Evolutionary conservation across 2,797 vertebrate species (phyloP).

Genomic region (Loris lydekkerianus): DNA sequence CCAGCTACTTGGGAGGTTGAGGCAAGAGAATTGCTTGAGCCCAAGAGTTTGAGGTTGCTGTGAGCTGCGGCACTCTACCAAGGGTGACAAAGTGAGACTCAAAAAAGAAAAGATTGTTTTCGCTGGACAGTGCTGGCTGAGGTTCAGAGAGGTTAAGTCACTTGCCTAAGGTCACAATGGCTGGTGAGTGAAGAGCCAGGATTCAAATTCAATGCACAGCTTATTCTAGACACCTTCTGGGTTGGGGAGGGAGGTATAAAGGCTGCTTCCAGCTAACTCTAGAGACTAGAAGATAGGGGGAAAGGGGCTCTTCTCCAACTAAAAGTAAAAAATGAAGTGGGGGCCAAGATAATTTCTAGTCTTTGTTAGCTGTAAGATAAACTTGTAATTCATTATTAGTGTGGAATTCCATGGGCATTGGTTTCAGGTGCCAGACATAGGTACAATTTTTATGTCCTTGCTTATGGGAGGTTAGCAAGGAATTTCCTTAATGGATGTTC

Average conservation of each 20-base stretch:
- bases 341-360: not conserved
- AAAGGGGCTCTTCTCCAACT: not conserved
- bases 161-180: not conserved
- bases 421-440: not conserved
- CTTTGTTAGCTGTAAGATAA: not conserved
- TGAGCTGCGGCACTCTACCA: no score
- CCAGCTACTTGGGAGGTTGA: no score
- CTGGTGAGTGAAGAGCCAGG: not conserved
- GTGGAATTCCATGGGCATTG: not conserved
- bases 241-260: not conserved
- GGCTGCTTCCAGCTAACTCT: not conserved
- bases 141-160: not conserved
- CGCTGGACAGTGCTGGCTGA: not conserved
- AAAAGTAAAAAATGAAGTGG: not conserved
- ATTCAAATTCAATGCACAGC: slow-evolving; percentile 12
- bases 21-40: no score
- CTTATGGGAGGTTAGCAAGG: not conserved
- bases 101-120: not conserved
- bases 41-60: no score
- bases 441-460: not conserved
- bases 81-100: no score
- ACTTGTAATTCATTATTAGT: not conserved
- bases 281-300: not conserved
- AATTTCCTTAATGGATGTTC: not conserved
- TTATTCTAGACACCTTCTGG: not conserved